These are phyloP conservation scores for Sepiola atlantica DNA, from an alignment of 2,888 invertebrate species.

Conservation along the genomic window DNA sequence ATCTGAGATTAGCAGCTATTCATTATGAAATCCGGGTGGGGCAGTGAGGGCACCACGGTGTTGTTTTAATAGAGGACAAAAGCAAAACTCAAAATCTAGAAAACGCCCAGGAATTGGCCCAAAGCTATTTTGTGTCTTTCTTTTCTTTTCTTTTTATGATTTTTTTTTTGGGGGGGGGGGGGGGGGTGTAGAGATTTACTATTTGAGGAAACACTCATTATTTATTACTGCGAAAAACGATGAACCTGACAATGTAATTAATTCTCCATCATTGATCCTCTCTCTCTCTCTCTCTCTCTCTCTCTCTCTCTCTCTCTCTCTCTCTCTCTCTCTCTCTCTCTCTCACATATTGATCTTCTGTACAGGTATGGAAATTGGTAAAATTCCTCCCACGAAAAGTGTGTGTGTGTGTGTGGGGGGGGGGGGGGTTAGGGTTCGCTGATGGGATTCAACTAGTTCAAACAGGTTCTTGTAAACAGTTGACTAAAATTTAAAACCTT, in stretches of 20 bases:
- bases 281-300: neutral
- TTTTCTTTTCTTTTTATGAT: no score
- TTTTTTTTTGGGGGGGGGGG: no score
- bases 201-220: neutral
- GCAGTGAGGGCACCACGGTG: neutral
- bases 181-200: neutral
- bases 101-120: neutral
- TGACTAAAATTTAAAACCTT: no score
- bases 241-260: neutral
- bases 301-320: no score
- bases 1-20: slow-evolving; percentile 10
- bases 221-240: neutral
- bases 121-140: neutral
- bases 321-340: no score
- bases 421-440: no score
- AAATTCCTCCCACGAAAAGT: no score
- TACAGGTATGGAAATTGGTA: no score
- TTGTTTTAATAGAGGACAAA: neutral
- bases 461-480: no score
- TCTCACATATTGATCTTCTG: no score
- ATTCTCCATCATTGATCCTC: neutral
- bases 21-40: neutral
- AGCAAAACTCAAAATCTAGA: neutral
- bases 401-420: no score
- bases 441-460: no score